Percentiles rank a stretch among this genome's conserved stretches.
Evolutionary conservation across 2,113 vertebrate species (phyloP).

Genomic region (Poeciliopsis occidentalis): DNA sequence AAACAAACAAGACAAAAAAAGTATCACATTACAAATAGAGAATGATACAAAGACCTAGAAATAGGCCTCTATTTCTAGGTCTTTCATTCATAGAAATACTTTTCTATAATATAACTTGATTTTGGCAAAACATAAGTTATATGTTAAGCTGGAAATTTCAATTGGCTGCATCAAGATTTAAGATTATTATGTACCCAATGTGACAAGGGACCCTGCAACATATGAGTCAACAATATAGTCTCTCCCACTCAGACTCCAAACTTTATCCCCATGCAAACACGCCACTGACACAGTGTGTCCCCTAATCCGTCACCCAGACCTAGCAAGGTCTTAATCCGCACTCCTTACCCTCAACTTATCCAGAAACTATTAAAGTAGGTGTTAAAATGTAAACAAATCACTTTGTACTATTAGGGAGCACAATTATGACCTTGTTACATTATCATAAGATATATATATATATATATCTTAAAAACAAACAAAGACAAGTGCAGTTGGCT

Average conservation of each 20-base stretch:
- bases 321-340: background rate
- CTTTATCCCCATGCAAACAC: background rate
- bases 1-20: background rate
- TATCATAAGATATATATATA: background rate
- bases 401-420: background rate
- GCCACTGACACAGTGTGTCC: background rate
- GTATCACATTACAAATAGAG: background rate
- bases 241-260: slow-evolving; percentile 13
- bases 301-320: background rate
- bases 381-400: background rate
- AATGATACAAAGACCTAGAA: background rate
- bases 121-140: too few relatives aligned
- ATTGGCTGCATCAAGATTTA: background rate
- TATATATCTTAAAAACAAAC: background rate
- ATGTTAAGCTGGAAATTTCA: too few relatives aligned
- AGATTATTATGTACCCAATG: slow-evolving; percentile 12
- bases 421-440: background rate
- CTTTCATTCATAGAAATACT: too few relatives aligned
- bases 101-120: too few relatives aligned
- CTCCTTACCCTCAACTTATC: background rate
- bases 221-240: slow-evolving; percentile 13
- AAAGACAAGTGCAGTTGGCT: slow-evolving; percentile 48
- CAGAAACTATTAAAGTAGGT: background rate
- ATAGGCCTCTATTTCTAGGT: too few relatives aligned
- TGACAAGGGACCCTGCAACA: slow-evolving; percentile 27